Base-by-base conservation (phyloP, 2,888 invertebrate genomes). In the Cryptocephalus primarius region DNA sequence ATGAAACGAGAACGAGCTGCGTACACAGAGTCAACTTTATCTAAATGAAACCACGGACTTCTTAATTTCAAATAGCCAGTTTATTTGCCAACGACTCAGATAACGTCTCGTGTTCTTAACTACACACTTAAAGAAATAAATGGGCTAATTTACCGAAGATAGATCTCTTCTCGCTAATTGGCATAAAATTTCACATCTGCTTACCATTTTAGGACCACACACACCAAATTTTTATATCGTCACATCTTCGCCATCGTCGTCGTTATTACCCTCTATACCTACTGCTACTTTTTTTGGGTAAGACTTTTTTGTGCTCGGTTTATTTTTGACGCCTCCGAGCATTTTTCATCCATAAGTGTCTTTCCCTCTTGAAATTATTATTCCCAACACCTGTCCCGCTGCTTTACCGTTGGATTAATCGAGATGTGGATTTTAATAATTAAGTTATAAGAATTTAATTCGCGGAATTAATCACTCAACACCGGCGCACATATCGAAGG, bases 121-220 rank as follows among this genome's bases (percentile, higher is more conserved):
- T 54, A 44, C 48, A 47, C 49, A 51, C 48, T 54, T 51, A 53
- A 53, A 48, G 47, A 51, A 54, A 55, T 57, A 55, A 56, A 58
- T 50, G 55, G 55, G 49, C 43, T 51, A 55, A 58, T 57, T 53
- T 53, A 51, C 47, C 33, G 31, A 31, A 51, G 52, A 56, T 54
- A 44, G 52, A 55, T 56, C 53, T 40, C 40, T 40, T 40, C 40
- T 40, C 40, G 40, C 14, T 40, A 61, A 61, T 61, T 61, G 56
- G 58, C 57, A 56, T 52, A 53, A 57, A 59, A 60, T 57, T 56
- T 55, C 48, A 45, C 55, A 59, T 56, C 60, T 60, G 60, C 57
- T 56, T 49, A 54, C 53, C 50, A 55, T 55, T 52, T 13, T 13
- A 40, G 48, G 55, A 57, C 54, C 53, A 54, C 54, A 53, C 54